Conservation (phyloP, 92 coral and sea anemone genomes). For the Anthopleura xanthogrammica region DNA sequence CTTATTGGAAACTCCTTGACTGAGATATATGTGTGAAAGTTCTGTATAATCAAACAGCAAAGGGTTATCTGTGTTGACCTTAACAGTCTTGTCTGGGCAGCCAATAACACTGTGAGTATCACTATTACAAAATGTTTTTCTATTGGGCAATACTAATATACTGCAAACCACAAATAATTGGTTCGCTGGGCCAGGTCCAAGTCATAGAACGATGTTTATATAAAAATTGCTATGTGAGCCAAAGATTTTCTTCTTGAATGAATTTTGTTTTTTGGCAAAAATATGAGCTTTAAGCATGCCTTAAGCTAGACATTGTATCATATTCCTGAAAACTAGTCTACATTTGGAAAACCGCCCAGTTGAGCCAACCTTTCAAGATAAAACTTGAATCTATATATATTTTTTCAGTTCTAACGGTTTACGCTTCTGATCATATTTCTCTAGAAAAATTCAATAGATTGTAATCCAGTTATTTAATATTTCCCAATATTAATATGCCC, state of each 20-base stretch:
- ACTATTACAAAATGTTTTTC: not conserved
- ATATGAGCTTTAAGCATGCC: not conserved
- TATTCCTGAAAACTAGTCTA: not conserved
- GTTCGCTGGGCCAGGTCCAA: not conserved
- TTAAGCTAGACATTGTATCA: slow-evolving; percentile 8
- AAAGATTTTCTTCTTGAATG: not conserved
- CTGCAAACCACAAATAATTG: not conserved
- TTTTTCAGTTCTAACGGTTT: not conserved
- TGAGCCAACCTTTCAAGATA: not conserved
- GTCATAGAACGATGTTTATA: not conserved
- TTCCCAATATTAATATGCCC: not conserved
- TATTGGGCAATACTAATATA: not conserved
- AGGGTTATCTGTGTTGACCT: not conserved
- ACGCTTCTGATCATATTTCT: not conserved
- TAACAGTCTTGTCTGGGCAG: not conserved
- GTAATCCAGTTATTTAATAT: not conserved
- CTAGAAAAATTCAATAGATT: not conserved
- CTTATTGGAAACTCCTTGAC: too few relatives aligned
- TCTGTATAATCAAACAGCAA: not conserved
- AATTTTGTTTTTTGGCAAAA: not conserved
- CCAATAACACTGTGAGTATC: not conserved
- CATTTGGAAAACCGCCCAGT: slow-evolving; percentile 29
- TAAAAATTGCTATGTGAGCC: not conserved
- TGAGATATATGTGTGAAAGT: not conserved
- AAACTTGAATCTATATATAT: not conserved